These are phyloP conservation scores for Rhinophrynus dorsalis DNA, from an alignment of 2,797 vertebrate genomes.

Conservation along the genomic window DNA sequence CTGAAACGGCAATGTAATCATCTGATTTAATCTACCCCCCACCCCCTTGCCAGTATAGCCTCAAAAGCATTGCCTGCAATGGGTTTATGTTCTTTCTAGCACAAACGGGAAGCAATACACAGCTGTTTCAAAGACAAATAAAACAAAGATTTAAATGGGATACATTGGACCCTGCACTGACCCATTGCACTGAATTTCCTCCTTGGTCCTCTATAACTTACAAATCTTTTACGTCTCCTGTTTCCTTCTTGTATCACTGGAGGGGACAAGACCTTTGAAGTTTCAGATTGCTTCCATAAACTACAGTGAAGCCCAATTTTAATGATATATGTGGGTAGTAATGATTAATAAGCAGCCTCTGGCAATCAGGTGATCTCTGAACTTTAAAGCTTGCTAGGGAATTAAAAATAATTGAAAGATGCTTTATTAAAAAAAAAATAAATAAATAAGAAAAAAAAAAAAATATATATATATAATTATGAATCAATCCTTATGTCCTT, in stretches of 20 bases:
- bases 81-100: too few relatives aligned
- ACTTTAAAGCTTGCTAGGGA: slow-evolving; percentile 28
- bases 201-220: slow-evolving; percentile 13
- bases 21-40: slow-evolving; percentile 10
- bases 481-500: too few relatives aligned
- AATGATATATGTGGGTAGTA: slow-evolving; percentile 31
- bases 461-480: too few relatives aligned
- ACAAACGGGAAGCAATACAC: too few relatives aligned
- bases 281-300: slow-evolving; percentile 32
- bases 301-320: slow-evolving; percentile 24
- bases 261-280: slow-evolving; percentile 31
- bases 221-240: slow-evolving; percentile 16
- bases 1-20: slow-evolving; percentile 7
- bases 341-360: slow-evolving; percentile 31
- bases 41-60: too few relatives aligned
- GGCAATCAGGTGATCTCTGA: slow-evolving; percentile 28
- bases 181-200: slow-evolving; percentile 8
- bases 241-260: slow-evolving; percentile 6
- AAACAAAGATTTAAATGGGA: slow-evolving; percentile 9
- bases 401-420: background rate
- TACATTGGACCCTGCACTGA: slow-evolving; percentile 23
- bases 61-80: too few relatives aligned
- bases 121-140: background rate
- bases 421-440: background rate
- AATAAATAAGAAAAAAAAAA: too few relatives aligned